Evolutionary conservation across 2,888 invertebrate genomes (phyloP).

Genomic region (Rhabditoides inermis): DNA sequence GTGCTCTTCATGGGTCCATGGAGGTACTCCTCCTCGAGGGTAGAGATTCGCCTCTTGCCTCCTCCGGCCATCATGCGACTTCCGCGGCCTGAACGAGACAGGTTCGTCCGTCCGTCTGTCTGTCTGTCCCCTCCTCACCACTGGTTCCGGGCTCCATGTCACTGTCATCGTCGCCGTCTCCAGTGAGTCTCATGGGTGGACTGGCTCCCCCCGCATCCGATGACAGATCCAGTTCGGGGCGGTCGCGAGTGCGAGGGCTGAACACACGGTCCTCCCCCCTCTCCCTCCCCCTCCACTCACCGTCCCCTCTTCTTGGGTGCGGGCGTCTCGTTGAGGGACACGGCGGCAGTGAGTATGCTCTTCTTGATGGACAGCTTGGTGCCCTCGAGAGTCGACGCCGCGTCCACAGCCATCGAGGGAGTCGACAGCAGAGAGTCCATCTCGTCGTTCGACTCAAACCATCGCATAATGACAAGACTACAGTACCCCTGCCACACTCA

Average conservation of each 20-base stretch:
- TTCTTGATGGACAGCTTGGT: slow-evolving; percentile 54
- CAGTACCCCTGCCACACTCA: not conserved
- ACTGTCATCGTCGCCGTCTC: no score
- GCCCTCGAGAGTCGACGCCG: slow-evolving; percentile 56
- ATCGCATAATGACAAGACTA: not conserved
- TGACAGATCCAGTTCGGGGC: no score
- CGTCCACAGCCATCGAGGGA: slow-evolving; percentile 65
- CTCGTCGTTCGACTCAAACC: not conserved
- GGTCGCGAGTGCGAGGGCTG: no score
- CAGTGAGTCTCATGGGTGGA: no score
- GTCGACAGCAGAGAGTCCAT: not conserved
- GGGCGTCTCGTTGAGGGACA: slow-evolving; percentile 59
- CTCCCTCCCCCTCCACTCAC: no score
- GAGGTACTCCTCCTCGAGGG: slow-evolving; percentile 47
- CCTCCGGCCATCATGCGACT: slow-evolving; percentile 10
- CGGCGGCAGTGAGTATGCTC: slow-evolving; percentile 22
- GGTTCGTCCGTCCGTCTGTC: slow-evolving; percentile 1
- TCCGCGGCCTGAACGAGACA: slow-evolving; percentile 2
- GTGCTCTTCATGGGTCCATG: slow-evolving; percentile 61
- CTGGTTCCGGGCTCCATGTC: no score
- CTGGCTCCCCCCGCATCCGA: no score
- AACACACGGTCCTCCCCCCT: no score
- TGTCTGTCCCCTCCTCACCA: slow-evolving; percentile 3
- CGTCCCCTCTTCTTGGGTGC: no score
- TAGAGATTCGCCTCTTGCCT: slow-evolving; percentile 23